Conservation (phyloP, 2,113 vertebrate species). For the Gymnobelideus leadbeateri region DNA sequence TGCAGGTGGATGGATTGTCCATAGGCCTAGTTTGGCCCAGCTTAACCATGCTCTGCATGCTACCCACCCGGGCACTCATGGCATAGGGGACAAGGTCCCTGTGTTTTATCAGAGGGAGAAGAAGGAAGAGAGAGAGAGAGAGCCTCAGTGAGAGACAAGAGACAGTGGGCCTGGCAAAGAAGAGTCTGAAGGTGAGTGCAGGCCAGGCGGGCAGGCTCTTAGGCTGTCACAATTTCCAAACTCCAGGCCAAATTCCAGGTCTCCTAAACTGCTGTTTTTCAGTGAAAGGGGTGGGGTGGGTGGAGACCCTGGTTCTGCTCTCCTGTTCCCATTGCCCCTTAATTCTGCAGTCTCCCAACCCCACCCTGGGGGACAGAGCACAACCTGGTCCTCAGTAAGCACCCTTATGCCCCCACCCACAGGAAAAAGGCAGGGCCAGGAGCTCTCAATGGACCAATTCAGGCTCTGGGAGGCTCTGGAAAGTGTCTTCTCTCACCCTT, state of each 20-base stretch:
- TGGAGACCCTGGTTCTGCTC: background rate
- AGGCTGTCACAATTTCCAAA: background rate
- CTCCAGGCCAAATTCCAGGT: background rate
- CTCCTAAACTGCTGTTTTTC: background rate
- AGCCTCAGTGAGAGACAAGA: background rate
- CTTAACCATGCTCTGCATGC: background rate
- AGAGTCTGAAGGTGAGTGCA: background rate
- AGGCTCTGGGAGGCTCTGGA: background rate
- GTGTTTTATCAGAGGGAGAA: background rate
- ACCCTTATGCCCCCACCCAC: background rate
- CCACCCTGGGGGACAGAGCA: background rate
- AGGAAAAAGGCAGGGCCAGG: background rate
- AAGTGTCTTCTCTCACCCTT: background rate
- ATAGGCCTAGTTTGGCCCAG: background rate
- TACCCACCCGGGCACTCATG: background rate
- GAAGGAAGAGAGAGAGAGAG: background rate
- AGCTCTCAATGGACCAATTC: background rate
- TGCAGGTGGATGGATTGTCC: background rate
- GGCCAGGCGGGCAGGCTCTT: background rate
- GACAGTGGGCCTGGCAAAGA: background rate
- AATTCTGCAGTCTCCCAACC: background rate
- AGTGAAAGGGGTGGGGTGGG: background rate
- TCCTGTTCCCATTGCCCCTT: background rate
- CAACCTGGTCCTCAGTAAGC: background rate
- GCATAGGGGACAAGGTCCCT: background rate